Percentiles rank a stretch among this genome's conserved stretches.
Conservation (phyloP, 2,888 invertebrate species). For the Cremastinae sp. region DNA sequence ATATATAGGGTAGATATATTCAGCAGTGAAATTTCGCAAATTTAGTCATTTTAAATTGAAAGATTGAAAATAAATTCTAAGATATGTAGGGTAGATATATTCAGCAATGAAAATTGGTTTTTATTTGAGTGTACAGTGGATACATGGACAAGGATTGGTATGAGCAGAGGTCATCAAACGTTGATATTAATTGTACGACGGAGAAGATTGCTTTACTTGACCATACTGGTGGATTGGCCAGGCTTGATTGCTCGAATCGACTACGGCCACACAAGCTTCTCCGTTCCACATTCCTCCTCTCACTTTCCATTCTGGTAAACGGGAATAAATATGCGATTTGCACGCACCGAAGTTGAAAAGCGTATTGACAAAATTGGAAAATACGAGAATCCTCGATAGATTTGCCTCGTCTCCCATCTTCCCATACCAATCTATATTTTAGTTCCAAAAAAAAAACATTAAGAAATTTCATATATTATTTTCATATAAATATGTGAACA, state of each 20-base stretch:
- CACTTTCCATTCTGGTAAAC: conserved; percentile 52
- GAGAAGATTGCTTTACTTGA: conserved; percentile 66
- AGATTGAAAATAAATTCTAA: conserved; percentile 45
- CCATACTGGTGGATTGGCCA: conserved; percentile 58
- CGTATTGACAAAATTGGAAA: conserved; percentile 62
- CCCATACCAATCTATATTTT: conserved; percentile 38
- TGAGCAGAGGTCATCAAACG: conserved; percentile 56
- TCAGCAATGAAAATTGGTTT: conserved; percentile 28
- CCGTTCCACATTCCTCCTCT: conserved; percentile 49
- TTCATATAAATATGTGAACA: conserved; percentile 6
- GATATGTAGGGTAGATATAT: conserved; percentile 54
- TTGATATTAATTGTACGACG: conserved; percentile 64
- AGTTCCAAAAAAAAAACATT: conserved; percentile 24
- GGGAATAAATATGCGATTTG: conserved; percentile 66
- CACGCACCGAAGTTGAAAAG: conserved; percentile 61
- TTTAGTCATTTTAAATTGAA: too few species aligned
- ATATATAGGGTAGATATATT: too few species aligned
- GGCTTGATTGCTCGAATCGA: conserved; percentile 63
- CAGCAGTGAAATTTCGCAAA: too few species aligned
- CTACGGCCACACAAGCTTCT: conserved; percentile 60
- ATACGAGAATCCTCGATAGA: conserved; percentile 68
- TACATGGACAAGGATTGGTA: neutral
- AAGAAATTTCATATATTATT: conserved; percentile 9
- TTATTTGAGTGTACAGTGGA: neutral
- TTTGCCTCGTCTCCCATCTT: conserved; percentile 66